A percentile compares a stretch with the other conserved stretches of the same genome.
Evolutionary conservation across 2,888 invertebrate species (phyloP).

Genomic region (Tetragonula carbonaria): DNA sequence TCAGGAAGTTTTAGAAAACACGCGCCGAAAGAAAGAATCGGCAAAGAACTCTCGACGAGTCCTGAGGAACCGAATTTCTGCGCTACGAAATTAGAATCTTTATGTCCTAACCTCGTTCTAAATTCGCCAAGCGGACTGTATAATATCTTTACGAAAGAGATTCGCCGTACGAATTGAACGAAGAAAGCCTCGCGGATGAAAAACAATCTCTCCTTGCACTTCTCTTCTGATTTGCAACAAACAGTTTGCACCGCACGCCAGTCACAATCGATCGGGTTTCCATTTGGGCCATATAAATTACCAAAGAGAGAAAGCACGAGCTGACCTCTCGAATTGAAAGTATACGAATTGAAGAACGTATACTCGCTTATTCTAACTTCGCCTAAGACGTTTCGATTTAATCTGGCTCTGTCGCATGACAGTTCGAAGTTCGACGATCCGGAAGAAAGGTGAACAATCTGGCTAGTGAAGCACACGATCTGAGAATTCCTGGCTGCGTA

Average conservation of each 20-base stretch:
- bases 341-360: no score
- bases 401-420: background rate
- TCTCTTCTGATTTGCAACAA: no score
- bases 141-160: background rate
- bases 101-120: background rate
- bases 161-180: background rate
- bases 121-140: background rate
- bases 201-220: background rate
- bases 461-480: background rate
- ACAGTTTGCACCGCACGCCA: no score
- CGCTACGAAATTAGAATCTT: background rate
- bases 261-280: no score
- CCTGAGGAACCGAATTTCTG: background rate
- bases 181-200: background rate
- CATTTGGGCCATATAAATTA: no score
- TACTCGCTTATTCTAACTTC: no score
- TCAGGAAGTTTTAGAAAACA: no score
- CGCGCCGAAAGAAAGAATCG: no score
- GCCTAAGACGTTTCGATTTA: background rate
- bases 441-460: no score
- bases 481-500: constrained; percentile 8
- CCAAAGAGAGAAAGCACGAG: no score
- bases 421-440: no score
- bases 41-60: background rate
- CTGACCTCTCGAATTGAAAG: no score